Percentiles rank a stretch among this genome's conserved stretches.
Conservation (phyloP, 2,113 vertebrate genomes). For the Xenopus tropicalis region UCB_Xtro_10.0 CM004450.2:119724001-119724500, state of each 20-base stretch:
- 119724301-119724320: too few relatives aligned
- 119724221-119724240: neutral
- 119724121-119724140: neutral
- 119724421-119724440: too few relatives aligned
- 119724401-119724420: too few relatives aligned
- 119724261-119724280: neutral
- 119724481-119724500: too few relatives aligned
- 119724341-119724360: too few relatives aligned
- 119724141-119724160: slow-evolving; percentile 4
- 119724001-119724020: neutral
- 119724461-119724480: too few relatives aligned
- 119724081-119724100: slow-evolving; percentile 3
- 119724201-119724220: neutral
- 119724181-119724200: neutral
- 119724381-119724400: too few relatives aligned
- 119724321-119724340: too few relatives aligned
- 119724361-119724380: too few relatives aligned
- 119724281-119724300: too few relatives aligned
- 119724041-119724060: slow-evolving; percentile 10
- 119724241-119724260: neutral
- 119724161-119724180: neutral
- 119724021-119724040: slow-evolving; percentile 3
- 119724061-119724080: slow-evolving; percentile 9
- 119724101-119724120: neutral
- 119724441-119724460: too few relatives aligned